A percentile compares a stretch with the other conserved stretches of the same genome.
These are phyloP conservation scores for Ceratotherium simum DNA, from an alignment of 2,113 vertebrate genomes.

Conservation along the genomic window DNA sequence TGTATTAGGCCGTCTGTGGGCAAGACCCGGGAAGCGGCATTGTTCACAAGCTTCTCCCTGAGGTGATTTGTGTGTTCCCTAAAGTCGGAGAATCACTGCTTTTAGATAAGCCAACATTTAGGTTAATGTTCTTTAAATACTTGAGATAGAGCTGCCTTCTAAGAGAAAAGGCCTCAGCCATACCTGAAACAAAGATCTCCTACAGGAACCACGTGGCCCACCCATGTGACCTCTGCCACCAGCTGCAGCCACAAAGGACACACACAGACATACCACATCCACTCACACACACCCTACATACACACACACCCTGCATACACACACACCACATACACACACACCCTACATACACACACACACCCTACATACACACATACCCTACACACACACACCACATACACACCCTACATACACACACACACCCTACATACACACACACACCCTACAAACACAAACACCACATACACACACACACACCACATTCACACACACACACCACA, in stretches of 20 bases:
- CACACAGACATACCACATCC: neutral
- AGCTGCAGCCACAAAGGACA: neutral
- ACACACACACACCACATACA: too few species aligned
- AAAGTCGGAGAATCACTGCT: neutral
- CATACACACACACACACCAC: too few species aligned
- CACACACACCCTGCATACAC: too few species aligned
- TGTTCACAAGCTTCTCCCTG: neutral
- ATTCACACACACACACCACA: too few species aligned
- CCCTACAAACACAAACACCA: neutral
- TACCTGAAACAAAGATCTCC: neutral
- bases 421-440: too few species aligned
- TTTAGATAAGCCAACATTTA: neutral
- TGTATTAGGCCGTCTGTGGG: neutral
- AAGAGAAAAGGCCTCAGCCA: neutral
- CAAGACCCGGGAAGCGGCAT: neutral
- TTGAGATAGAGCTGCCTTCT: neutral
- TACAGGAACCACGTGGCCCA: neutral
- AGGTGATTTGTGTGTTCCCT: neutral
- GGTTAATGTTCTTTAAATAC: neutral
- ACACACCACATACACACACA: too few species aligned
- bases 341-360: too few species aligned
- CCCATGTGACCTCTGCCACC: neutral
- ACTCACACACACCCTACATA: neutral
- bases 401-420: too few species aligned
- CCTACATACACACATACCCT: too few species aligned